Evolutionary conservation across 30 jellyfish, hydroid and myxozoan genomes (phyloP), one percentile per base, ranked within the genome.

Genomic region (Cassiopea andromeda): DNA sequence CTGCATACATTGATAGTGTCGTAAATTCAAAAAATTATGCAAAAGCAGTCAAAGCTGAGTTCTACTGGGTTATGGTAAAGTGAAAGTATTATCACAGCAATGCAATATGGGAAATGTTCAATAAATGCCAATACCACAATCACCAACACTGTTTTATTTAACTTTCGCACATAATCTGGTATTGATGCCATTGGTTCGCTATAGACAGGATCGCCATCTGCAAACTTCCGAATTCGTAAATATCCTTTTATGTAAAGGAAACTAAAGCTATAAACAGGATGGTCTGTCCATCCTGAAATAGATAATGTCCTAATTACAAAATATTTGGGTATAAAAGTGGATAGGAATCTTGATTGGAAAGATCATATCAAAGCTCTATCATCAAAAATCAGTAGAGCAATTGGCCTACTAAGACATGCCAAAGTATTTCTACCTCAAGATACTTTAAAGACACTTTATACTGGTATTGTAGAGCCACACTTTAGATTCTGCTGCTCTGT

Each of bases 161-260:
- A 59, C 14, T 49, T 77, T 1, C 74, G 86, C 14, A 77, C 74
- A 15, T 77, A 77, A 2, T 77, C 74, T 46, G 86, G 75, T 27
- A 15, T 70, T 18, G 60, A 49, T 44, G 69, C 84, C 19, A 44
- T 47, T 1, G 17, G 46, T 7, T 27, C 48, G 27, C 15, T 9
- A 15, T 77, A 77, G 7, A 77, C 60, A 27, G 86, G 86, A 57
- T 59, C 50, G 48, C 50, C 18, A 50, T 77, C 74, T 6, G 86
- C 13, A 27, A 47, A 48, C 17, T 15, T 77, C 54, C 74, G 86
- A 49, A 77, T 77, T 8, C 86, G 69, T n/a, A 77, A 49, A 27
- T 77, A 77, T 6, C 86, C 86, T 27, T 17, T 58, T 48, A 44
- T n/a, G 38, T 77, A 77, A 1, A 60, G 18, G 45, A 66, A 27